A percentile compares a stretch with the other conserved stretches of the same genome.
Conservation (phyloP, 2,113 vertebrate genomes). For the Taxidea taxus region DNA sequence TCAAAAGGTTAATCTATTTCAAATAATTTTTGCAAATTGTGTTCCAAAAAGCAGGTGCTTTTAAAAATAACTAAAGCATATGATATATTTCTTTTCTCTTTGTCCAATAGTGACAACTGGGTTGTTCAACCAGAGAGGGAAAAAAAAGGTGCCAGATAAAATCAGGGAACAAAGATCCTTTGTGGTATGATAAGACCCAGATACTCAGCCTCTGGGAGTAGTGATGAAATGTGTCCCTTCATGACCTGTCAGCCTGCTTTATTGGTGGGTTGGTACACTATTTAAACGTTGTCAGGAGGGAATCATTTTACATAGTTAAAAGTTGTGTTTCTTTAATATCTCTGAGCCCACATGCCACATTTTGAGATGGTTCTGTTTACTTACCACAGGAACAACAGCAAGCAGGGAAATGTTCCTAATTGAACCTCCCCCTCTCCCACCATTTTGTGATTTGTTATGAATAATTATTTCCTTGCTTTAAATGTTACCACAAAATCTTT, state of each 20-base stretch:
- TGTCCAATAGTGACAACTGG: constrained; percentile 18
- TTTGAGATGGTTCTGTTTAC: constrained; percentile 40
- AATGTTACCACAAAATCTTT: constrained; percentile 75
- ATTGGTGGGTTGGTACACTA: background rate
- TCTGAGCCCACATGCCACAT: background rate
- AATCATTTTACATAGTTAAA: constrained; percentile 35
- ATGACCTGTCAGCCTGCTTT: constrained; percentile 25
- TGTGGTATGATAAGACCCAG: background rate
- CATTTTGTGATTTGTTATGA: constrained; percentile 62
- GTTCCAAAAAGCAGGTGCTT: constrained; percentile 17
- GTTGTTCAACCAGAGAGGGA: background rate
- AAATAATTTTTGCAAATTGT: constrained; percentile 57
- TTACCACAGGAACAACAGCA: constrained; percentile 57
- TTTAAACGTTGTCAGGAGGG: constrained; percentile 39
- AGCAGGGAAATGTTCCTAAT: constrained; percentile 35
- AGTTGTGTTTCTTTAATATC: constrained; percentile 54
- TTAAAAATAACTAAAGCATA: constrained; percentile 41
- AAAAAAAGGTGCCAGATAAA: background rate
- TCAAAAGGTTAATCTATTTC: constrained; percentile 61
- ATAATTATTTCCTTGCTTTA: constrained; percentile 63
- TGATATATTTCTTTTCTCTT: background rate
- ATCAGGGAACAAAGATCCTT: constrained; percentile 32
- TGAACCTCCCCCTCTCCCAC: background rate
- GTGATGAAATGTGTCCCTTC: constrained; percentile 31
- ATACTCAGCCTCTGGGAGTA: background rate